Conservation (phyloP, 1,140 invertebrate genomes). For the Brachionus plicatilis region DNA sequence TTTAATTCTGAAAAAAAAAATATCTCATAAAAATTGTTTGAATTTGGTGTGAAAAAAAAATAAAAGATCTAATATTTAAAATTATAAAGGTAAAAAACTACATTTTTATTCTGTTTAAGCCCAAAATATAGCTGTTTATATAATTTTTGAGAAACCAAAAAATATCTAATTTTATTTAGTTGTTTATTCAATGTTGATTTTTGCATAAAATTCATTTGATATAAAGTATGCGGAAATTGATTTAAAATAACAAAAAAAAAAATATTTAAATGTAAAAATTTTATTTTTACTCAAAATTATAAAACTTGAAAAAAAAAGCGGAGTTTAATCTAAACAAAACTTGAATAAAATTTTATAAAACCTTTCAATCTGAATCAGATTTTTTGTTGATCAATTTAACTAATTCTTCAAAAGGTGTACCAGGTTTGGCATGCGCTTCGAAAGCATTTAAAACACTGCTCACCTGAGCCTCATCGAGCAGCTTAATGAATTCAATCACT, state of each 20-base stretch:
- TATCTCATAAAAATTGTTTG: too few species aligned
- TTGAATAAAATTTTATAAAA: background rate
- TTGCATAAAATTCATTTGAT: background rate
- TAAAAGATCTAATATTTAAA: too few species aligned
- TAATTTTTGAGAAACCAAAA: too few species aligned
- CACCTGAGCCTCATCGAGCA: background rate
- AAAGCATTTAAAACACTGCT: background rate
- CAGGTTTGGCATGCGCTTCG: background rate
- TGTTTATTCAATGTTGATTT: too few species aligned
- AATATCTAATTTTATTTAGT: too few species aligned
- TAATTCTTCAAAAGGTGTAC: constrained; percentile 28
- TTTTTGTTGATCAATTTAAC: constrained; percentile 3
- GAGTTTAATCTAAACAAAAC: background rate
- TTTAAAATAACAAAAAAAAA: background rate
- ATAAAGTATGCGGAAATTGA: background rate
- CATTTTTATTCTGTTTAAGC: too few species aligned
- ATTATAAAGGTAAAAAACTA: too few species aligned
- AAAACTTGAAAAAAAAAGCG: background rate
- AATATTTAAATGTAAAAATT: background rate
- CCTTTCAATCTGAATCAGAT: background rate
- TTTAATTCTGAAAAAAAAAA: too few species aligned
- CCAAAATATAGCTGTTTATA: too few species aligned
- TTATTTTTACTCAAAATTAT: background rate
- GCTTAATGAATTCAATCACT: constrained; percentile 31
- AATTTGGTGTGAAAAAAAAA: too few species aligned